Conservation (phyloP, 2,113 vertebrate species). For the Orcinus orca region DNA sequence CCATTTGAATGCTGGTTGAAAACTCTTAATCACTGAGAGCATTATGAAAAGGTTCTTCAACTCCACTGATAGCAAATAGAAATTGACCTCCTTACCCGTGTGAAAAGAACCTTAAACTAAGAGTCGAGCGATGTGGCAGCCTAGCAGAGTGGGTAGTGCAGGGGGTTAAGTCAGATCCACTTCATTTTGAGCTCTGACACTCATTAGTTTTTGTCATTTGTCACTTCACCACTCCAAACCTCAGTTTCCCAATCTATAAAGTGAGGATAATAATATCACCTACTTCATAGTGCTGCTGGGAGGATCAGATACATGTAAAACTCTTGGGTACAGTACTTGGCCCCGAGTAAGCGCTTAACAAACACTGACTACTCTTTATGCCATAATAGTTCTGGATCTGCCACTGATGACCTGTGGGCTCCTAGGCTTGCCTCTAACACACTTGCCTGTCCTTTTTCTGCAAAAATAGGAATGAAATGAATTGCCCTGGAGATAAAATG, state of each 20-base stretch:
- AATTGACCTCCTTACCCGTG: background rate
- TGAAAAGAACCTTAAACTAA: background rate
- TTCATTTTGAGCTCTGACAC: background rate
- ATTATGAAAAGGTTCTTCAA: background rate
- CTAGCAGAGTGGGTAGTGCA: fast-evolving
- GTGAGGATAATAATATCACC: background rate
- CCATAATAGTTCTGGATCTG: background rate
- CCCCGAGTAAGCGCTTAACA: background rate
- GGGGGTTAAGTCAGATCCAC: background rate
- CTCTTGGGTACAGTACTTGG: background rate
- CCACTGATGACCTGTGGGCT: background rate
- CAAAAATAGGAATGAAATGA: background rate
- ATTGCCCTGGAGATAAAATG: constrained; percentile 19
- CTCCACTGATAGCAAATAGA: background rate
- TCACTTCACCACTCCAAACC: background rate
- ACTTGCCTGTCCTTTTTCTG: background rate
- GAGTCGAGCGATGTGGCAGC: background rate
- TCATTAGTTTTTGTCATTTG: background rate
- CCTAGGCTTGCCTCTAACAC: background rate
- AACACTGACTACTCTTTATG: background rate
- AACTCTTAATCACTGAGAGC: background rate
- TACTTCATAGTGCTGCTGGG: background rate
- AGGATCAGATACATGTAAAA: background rate
- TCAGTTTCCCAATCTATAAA: background rate
- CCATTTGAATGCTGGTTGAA: background rate